Conservation (phyloP, 2,113 vertebrate species). For the Xyliphius kryptos region DNA sequence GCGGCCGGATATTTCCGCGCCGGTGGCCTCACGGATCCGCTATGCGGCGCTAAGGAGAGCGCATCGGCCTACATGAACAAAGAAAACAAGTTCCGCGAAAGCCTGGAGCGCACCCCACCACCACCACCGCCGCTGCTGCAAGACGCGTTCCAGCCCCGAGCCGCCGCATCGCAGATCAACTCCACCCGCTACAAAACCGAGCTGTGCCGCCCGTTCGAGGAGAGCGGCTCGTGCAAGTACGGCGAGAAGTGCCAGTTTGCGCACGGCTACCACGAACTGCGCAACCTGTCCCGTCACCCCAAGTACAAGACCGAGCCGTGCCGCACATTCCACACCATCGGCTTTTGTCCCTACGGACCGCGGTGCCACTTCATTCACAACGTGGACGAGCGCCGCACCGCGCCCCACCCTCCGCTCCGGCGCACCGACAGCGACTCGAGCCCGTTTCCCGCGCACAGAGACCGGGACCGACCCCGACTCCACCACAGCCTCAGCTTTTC, state of each 20-base stretch:
- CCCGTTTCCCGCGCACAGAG: slow-evolving; percentile 44
- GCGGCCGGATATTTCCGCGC: slow-evolving; percentile 82
- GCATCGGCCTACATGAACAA: slow-evolving; percentile 78
- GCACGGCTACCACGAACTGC: too few relatives aligned
- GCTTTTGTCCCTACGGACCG: too few relatives aligned
- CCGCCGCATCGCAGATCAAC: too few relatives aligned
- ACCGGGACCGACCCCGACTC: slow-evolving; percentile 81
- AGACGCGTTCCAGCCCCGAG: slow-evolving; percentile 2
- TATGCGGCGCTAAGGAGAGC: slow-evolving; percentile 73
- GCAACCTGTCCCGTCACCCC: too few relatives aligned
- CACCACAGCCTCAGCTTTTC: slow-evolving; percentile 92
- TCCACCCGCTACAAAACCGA: too few relatives aligned
- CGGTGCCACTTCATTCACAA: too few relatives aligned
- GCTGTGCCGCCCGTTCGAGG: too few relatives aligned
- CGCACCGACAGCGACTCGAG: slow-evolving; percentile 45
- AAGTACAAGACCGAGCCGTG: too few relatives aligned
- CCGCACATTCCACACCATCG: too few relatives aligned
- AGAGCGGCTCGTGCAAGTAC: too few relatives aligned
- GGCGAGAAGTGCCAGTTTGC: too few relatives aligned
- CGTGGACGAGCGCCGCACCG: too few relatives aligned
- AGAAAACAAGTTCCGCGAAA: slow-evolving; percentile 88
- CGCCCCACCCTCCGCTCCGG: slow-evolving; percentile 74
- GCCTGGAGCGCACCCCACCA: slow-evolving; percentile 51
- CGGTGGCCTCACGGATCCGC: slow-evolving; percentile 76
- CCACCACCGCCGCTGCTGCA: slow-evolving; percentile 76